These are phyloP conservation scores for Norana najaformis DNA, from an alignment of 2,888 invertebrate species.

Conservation along the genomic window DNA sequence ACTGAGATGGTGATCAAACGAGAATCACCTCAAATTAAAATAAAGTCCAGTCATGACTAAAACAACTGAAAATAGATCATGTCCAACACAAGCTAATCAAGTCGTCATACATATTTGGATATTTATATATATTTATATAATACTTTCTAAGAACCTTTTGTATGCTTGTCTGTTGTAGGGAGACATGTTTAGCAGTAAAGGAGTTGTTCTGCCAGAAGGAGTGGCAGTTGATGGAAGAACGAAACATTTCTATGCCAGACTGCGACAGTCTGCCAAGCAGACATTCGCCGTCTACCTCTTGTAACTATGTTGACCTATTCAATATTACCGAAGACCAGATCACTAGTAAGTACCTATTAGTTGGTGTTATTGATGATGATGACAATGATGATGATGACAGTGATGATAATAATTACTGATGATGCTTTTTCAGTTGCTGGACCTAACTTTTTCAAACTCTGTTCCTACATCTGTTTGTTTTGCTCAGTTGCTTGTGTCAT, in stretches of 20 bases:
- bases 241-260: neutral
- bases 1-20: too few relatives aligned
- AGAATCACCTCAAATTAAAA: too few relatives aligned
- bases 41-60: too few relatives aligned
- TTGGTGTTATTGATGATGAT: neutral
- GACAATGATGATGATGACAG: neutral
- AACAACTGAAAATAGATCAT: too few relatives aligned
- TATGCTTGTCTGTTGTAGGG: constrained; percentile 64
- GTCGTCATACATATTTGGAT: too few relatives aligned
- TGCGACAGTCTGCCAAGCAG: neutral
- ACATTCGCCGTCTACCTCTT: constrained; percentile 56
- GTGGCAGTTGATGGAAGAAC: constrained; percentile 83
- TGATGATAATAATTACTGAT: neutral
- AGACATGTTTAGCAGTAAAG: constrained; percentile 89
- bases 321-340: constrained; percentile 79
- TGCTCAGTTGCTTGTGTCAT: too few relatives aligned
- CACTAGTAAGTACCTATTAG: constrained; percentile 71
- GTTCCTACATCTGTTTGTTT: too few relatives aligned
- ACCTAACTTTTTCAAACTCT: too few relatives aligned
- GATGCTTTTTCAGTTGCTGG: too few relatives aligned
- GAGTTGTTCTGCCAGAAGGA: constrained; percentile 89
- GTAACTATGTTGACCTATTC: constrained; percentile 82
- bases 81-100: neutral
- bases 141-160: neutral
- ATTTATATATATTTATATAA: neutral